Evolutionary conservation across 2,888 invertebrate genomes (phyloP).

Genomic region (Acanthoscelides obtectus): DNA sequence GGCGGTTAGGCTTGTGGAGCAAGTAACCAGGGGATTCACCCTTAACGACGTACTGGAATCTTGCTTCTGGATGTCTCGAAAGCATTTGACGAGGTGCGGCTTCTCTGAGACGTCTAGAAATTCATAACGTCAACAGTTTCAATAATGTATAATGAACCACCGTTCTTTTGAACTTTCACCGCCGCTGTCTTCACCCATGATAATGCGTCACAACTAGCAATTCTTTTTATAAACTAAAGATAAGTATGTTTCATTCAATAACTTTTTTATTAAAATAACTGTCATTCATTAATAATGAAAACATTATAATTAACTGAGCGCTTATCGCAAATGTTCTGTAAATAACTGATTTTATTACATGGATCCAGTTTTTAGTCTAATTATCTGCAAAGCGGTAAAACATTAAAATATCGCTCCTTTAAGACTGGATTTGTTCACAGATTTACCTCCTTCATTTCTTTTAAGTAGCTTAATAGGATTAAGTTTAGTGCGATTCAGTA

Average conservation of each 20-base stretch:
- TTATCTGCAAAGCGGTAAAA: not conserved
- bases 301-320: not conserved
- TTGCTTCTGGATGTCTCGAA: no score
- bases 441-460: not conserved
- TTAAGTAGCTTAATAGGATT: not conserved
- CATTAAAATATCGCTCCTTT: not conserved
- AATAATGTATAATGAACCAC: no score
- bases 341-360: not conserved
- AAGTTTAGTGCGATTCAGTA: not conserved
- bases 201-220: not conserved
- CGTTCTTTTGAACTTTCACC: not conserved
- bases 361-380: not conserved
- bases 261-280: not conserved
- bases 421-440: not conserved
- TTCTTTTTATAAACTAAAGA: not conserved
- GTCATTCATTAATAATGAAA: not conserved
- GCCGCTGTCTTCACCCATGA: not conserved
- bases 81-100: no score
- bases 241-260: not conserved
- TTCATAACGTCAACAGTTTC: no score
- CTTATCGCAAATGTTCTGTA: not conserved
- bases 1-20: no score
- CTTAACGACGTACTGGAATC: no score
- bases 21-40: no score
- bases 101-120: no score